Evolutionary conservation across 2,888 invertebrate species (phyloP).

Genomic region (Mythimna loreyi): DNA sequence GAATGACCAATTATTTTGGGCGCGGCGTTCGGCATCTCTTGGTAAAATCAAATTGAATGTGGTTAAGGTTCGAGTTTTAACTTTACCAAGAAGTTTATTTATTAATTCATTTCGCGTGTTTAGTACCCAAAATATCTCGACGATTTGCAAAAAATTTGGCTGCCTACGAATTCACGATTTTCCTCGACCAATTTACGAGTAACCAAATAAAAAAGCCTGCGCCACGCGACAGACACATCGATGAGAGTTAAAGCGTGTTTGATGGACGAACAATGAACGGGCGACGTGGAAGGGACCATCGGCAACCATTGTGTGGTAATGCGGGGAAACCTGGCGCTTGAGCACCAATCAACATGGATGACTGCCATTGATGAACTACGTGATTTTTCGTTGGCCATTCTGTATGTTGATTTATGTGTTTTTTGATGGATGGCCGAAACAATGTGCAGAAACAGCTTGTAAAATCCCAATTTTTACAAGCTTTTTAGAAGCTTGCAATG

Average conservation of each 20-base stretch:
- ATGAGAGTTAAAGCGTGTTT: slow-evolving; percentile 53
- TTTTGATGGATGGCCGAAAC: neutral
- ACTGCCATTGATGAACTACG: slow-evolving; percentile 39
- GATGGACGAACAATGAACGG: slow-evolving; percentile 63
- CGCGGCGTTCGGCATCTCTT: neutral
- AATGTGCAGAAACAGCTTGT: neutral
- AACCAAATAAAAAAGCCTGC: slow-evolving; percentile 25
- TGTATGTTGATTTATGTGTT: slow-evolving; percentile 6
- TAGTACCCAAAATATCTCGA: neutral
- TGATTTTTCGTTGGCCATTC: slow-evolving; percentile 24
- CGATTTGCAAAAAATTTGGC: neutral
- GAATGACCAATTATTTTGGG: slow-evolving; percentile 6
- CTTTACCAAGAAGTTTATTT: no score
- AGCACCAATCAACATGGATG: slow-evolving; percentile 39
- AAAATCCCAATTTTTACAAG: neutral
- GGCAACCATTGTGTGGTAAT: slow-evolving; percentile 73
- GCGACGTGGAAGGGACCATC: slow-evolving; percentile 47
- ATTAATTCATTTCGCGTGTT: neutral
- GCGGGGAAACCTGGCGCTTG: slow-evolving; percentile 53
- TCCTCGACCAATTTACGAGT: slow-evolving; percentile 1
- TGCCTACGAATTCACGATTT: neutral
- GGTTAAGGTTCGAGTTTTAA: neutral
- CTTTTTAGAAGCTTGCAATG: no score
- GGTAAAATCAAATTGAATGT: neutral
- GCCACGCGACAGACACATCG: slow-evolving; percentile 22